These are phyloP conservation scores for Dinoponera quadriceps DNA, from an alignment of 1,140 invertebrate species.

Conservation along the genomic window DNA sequence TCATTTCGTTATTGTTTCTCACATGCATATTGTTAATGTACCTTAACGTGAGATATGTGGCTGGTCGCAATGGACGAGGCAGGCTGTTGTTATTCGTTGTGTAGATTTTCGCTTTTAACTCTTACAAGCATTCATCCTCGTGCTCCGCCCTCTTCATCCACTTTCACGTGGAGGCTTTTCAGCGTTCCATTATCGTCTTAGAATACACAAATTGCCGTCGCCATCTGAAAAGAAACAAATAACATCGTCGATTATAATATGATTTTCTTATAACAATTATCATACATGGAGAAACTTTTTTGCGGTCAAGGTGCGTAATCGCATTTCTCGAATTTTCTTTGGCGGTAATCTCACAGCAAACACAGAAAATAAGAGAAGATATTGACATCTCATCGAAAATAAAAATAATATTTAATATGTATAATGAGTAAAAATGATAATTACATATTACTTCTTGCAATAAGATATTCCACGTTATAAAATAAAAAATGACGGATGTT, in stretches of 20 bases:
- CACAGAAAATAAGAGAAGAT: not conserved
- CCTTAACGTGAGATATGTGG: conserved; percentile 80
- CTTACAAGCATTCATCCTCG: conserved; percentile 70
- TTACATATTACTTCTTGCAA: too few species aligned
- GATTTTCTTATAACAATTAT: not conserved
- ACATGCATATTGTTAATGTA: conserved; percentile 37
- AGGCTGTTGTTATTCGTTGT: conserved; percentile 78
- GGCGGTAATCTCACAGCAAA: not conserved
- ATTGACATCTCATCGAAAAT: too few species aligned
- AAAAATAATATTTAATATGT: too few species aligned
- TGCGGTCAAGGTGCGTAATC: not conserved
- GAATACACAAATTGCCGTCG: conserved; percentile 28
- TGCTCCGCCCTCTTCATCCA: conserved; percentile 48
- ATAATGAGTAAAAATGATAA: too few species aligned
- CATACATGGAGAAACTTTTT: not conserved
- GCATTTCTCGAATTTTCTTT: not conserved
- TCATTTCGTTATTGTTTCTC: not conserved
- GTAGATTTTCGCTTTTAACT: conserved; percentile 73
- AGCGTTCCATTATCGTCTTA: conserved; percentile 57
- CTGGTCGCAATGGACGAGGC: conserved; percentile 78
- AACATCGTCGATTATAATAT: not conserved
- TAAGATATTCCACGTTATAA: too few species aligned
- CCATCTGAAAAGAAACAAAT: conserved; percentile 59
- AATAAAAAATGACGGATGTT: too few species aligned
- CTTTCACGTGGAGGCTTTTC: conserved; percentile 48